Evolutionary conservation across 37 sponge, comb jelly and placozoan species (phyloP).

Genomic region (Chondrosia reniformis): DNA sequence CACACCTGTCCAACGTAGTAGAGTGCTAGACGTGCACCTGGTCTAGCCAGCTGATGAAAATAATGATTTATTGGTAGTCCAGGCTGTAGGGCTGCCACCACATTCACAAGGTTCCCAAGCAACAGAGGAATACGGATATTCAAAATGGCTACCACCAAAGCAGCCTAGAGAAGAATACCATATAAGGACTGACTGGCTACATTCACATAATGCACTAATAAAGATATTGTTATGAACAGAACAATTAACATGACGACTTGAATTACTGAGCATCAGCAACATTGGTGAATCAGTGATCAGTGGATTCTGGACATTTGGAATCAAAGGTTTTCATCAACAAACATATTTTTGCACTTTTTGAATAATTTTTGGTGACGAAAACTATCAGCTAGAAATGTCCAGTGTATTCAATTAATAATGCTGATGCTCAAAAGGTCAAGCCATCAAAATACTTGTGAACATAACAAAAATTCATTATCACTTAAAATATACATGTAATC

Average conservation of each 20-base stretch:
- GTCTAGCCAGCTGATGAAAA: slow-evolving; percentile 16
- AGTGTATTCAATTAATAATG: too few species aligned
- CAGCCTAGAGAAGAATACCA: slow-evolving; percentile 39
- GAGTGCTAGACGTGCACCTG: slow-evolving; percentile 19
- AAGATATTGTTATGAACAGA: neutral
- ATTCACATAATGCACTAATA: neutral
- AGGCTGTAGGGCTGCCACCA: slow-evolving; percentile 38
- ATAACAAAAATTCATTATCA: too few species aligned
- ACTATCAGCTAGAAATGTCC: too few species aligned
- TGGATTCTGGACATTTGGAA: too few species aligned
- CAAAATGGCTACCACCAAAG: slow-evolving; percentile 61
- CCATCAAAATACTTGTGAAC: too few species aligned
- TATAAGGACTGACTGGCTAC: neutral
- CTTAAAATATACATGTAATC: too few species aligned
- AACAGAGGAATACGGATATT: slow-evolving; percentile 63
- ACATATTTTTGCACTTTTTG: too few species aligned
- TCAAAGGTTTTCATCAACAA: too few species aligned
- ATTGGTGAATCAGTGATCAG: too few species aligned
- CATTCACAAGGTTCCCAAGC: slow-evolving; percentile 61
- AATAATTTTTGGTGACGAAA: too few species aligned
- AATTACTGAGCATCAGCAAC: too few species aligned
- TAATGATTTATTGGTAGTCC: slow-evolving; percentile 29
- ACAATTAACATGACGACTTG: neutral
- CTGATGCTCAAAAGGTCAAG: too few species aligned
- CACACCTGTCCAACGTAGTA: slow-evolving; percentile 50